These are phyloP conservation scores for Poeciliopsis prolifica DNA, from an alignment of 2,113 vertebrate genomes.

Conservation along the genomic window DNA sequence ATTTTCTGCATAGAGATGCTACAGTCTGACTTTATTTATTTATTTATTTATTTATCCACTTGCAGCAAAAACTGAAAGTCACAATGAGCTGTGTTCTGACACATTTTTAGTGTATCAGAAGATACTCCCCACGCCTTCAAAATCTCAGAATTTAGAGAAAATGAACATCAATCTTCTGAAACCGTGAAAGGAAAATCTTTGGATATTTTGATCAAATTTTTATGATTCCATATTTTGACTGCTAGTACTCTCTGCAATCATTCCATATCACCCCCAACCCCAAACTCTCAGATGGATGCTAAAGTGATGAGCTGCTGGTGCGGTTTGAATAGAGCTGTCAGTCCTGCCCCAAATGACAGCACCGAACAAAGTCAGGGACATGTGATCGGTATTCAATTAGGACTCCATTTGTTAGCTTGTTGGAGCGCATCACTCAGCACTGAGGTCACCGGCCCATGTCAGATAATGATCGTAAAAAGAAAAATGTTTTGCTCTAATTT, in stretches of 20 bases:
- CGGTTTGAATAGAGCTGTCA: slow-evolving; percentile 36
- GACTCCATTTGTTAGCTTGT: slow-evolving; percentile 33
- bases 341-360: slow-evolving; percentile 27
- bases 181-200: slow-evolving; percentile 18
- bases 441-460: slow-evolving; percentile 20
- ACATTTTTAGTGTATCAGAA: background rate
- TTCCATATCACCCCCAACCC: slow-evolving; percentile 22
- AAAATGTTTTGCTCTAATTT: slow-evolving; percentile 39
- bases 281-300: slow-evolving; percentile 1
- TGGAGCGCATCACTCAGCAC: slow-evolving; percentile 35
- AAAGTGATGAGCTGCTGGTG: slow-evolving; percentile 20
- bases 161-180: slow-evolving; percentile 6
- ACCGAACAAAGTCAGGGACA: slow-evolving; percentile 4
- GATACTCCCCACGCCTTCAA: background rate
- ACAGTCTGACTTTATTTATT: no score
- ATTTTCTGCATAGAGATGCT: no score
- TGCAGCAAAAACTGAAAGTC: no score
- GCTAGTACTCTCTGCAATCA: slow-evolving; percentile 36
- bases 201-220: slow-evolving; percentile 17
- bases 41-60: no score
- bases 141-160: slow-evolving; percentile 17
- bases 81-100: no score
- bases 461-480: slow-evolving; percentile 24
- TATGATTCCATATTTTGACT: background rate
- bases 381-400: slow-evolving; percentile 44